These are phyloP conservation scores for Falco concolor DNA, from an alignment of 2,797 vertebrate species.

Conservation along the genomic window DNA sequence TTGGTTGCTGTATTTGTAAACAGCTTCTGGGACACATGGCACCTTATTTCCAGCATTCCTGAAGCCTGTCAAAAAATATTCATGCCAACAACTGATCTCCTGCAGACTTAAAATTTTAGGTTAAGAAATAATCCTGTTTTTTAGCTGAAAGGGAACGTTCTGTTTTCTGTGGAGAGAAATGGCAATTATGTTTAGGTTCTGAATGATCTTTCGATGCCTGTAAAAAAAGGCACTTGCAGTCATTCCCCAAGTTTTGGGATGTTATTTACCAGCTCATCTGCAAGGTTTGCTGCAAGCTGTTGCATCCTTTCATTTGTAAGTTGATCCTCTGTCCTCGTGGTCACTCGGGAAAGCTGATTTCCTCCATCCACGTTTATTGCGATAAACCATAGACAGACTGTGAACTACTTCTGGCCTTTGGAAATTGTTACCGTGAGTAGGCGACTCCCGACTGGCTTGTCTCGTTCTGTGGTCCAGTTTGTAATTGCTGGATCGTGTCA, in stretches of 20 bases:
- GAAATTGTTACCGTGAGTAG: not conserved
- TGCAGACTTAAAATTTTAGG: not conserved
- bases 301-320: not conserved
- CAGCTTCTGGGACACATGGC: not conserved
- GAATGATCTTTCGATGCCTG: not conserved
- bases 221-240: not conserved
- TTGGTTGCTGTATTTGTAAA: not conserved
- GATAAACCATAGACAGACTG: not conserved
- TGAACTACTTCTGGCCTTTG: not conserved
- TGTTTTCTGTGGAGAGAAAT: not conserved
- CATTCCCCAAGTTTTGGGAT: not conserved
- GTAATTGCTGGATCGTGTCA: not conserved
- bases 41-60: not conserved
- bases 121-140: not conserved
- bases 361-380: not conserved
- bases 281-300: not conserved
- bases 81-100: too few species aligned
- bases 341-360: not conserved
- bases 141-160: not conserved
- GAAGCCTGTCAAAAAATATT: not conserved
- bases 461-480: not conserved
- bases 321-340: not conserved
- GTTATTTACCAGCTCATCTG: not conserved
- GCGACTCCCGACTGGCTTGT: accelerated
- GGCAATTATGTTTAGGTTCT: not conserved